Conservation (phyloP, 1,140 invertebrate genomes). For the Lasaia peninsularis region DNA sequence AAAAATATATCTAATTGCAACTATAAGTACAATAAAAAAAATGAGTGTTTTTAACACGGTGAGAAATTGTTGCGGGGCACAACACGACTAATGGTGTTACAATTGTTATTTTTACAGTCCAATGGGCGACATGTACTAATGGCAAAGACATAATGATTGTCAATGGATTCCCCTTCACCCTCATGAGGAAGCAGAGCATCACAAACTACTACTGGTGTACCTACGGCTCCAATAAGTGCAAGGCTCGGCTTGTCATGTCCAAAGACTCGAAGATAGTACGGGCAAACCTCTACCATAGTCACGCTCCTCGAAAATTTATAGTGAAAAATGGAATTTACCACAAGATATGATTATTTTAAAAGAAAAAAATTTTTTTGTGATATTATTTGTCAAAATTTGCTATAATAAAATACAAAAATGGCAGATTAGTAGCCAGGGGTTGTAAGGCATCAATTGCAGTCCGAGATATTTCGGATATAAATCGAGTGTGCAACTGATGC, state of each 20-base stretch:
- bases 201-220: slow-evolving; percentile 25
- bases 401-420: no score
- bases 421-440: no score
- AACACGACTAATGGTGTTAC: no score
- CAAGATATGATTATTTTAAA: slow-evolving; percentile 4
- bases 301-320: slow-evolving; percentile 18
- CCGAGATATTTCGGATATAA: no score
- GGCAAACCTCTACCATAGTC: slow-evolving; percentile 18
- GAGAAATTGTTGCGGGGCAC: no score
- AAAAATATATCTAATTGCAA: no score
- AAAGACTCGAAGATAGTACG: slow-evolving; percentile 16
- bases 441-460: no score
- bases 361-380: no score
- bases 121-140: slow-evolving; percentile 12
- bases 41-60: no score
- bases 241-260: slow-evolving; percentile 22
- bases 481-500: no score
- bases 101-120: slow-evolving; percentile 22
- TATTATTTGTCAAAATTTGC: no score
- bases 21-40: no score
- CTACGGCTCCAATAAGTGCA: slow-evolving; percentile 19
- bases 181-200: slow-evolving; percentile 16
- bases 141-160: slow-evolving; percentile 25
- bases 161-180: slow-evolving; percentile 25
- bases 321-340: slow-evolving; percentile 18